Base-by-base conservation (phyloP, 2,797 vertebrate species). In the Rhinichthys osculus region DNA sequence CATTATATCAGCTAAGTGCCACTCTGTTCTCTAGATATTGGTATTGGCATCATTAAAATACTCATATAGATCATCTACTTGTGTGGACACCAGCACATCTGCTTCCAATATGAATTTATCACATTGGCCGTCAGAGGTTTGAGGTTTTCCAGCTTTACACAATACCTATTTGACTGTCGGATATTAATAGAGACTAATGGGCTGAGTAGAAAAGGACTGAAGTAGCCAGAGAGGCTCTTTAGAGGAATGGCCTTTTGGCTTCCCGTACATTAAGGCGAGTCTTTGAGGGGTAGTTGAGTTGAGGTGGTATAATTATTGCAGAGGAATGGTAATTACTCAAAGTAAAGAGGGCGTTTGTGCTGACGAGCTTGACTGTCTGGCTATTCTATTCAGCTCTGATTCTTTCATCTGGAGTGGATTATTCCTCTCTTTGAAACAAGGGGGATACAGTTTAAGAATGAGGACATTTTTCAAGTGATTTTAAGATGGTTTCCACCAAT, bases 321-420 rank as follows among this genome's bases (percentile, higher is more conserved):
- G 67, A 83, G 84, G 80, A 90, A 86, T 54, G 64, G 54, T 87
- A 89, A 90, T 91, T 88, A 83, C 89, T 88, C 80, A 84, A 76
- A 82, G 81, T 86, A 87, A 89, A 89, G 81, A 72, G 86, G 35
- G n/a, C 57, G 21, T 82, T 83, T 83, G 80, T 85, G 83, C 79
- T 80, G 72, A 89, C 33, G 62, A 57, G 47, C 64, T 70, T 87
- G 83, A 81, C 82, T 86, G 84, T 77, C 59, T 62, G 70, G 35
- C 84, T 69, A 23, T 27, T 4, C 57, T n/a, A 11, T 64, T 70
- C 76, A 87, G 69, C 83, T 78, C 64, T 80, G 35, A 19, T 66
- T 88, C 62, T 86, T 77, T 79, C 71, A 54, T 83, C 71, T 84
- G 74, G 52, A 83, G 67, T 83, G 84, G 73, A 87, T 88, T 88